phyloP scores from a whole-genome alignment of 2,797 vertebrate species.

The Delichon dasypus region DNA sequence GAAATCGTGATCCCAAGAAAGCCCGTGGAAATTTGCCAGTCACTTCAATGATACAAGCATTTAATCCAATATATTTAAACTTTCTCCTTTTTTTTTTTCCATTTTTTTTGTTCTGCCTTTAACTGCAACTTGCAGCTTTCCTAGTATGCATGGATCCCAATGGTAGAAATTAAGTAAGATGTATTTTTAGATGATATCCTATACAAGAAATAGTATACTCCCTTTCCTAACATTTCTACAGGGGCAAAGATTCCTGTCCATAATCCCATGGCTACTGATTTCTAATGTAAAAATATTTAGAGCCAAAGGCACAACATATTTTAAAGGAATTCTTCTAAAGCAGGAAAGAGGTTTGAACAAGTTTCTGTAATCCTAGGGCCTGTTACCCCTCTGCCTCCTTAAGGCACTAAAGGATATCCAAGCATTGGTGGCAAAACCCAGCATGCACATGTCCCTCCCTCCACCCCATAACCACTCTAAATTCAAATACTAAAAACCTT shows the following conservation, averaged over 20 bases:
- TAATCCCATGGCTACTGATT: not conserved
- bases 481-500: not conserved
- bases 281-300: conserved; percentile 21
- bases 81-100: not conserved
- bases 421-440: conserved; percentile 41
- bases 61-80: not conserved
- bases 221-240: not conserved
- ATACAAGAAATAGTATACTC: not conserved
- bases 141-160: not conserved
- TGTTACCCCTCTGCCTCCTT: conserved; percentile 40
- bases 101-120: not conserved
- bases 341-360: conserved; percentile 29
- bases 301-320: conserved; percentile 30
- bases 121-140: not conserved
- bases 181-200: not conserved
- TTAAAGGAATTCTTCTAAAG: conserved; percentile 39
- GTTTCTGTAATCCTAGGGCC: conserved; percentile 5
- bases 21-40: not conserved
- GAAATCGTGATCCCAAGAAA: not conserved
- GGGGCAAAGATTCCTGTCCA: not conserved
- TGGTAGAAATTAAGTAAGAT: not conserved
- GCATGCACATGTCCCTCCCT: not conserved
- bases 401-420: conserved; percentile 69
- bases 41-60: not conserved
- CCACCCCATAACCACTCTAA: not conserved